Evolutionary conservation across 2,888 invertebrate species (phyloP).

Genomic region (Axea sp.): DNA sequence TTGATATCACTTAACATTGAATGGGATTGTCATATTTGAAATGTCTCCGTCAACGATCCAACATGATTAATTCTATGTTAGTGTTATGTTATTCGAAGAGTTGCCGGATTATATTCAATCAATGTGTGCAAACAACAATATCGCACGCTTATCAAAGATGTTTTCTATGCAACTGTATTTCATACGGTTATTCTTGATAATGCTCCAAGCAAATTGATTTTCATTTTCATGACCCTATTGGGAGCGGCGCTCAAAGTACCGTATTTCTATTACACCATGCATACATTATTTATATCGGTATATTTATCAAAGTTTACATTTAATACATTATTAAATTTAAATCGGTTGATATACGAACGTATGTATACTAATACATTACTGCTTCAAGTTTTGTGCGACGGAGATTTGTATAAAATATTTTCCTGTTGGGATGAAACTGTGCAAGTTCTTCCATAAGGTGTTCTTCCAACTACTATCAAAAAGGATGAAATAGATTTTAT

Average conservation of each 20-base stretch:
- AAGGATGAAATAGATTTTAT: too few relatives aligned
- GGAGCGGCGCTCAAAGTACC: slow-evolving; percentile 22
- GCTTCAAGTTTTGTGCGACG: not conserved
- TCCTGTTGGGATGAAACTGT: not conserved
- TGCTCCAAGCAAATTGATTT: slow-evolving; percentile 50
- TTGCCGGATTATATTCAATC: slow-evolving; percentile 45
- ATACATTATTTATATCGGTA: slow-evolving; percentile 39
- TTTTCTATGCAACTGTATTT: slow-evolving; percentile 48
- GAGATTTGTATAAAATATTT: not conserved
- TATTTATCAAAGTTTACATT: slow-evolving; percentile 39
- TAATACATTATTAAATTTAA: slow-evolving; percentile 36
- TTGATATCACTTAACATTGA: slow-evolving; percentile 43
- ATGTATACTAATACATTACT: slow-evolving; percentile 1
- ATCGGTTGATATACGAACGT: slow-evolving; percentile 22
- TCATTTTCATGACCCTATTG: slow-evolving; percentile 45
- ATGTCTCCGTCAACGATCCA: slow-evolving; percentile 48
- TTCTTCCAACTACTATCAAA: too few relatives aligned
- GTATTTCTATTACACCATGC: slow-evolving; percentile 25
- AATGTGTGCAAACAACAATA: slow-evolving; percentile 47
- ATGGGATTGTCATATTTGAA: slow-evolving; percentile 37
- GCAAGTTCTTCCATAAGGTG: too few relatives aligned
- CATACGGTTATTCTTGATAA: slow-evolving; percentile 50
- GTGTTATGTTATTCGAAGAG: slow-evolving; percentile 40
- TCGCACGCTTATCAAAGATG: slow-evolving; percentile 55
- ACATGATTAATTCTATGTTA: slow-evolving; percentile 50